Conservation (phyloP, 2,888 invertebrate species). For the Ophion obscuratus region DNA sequence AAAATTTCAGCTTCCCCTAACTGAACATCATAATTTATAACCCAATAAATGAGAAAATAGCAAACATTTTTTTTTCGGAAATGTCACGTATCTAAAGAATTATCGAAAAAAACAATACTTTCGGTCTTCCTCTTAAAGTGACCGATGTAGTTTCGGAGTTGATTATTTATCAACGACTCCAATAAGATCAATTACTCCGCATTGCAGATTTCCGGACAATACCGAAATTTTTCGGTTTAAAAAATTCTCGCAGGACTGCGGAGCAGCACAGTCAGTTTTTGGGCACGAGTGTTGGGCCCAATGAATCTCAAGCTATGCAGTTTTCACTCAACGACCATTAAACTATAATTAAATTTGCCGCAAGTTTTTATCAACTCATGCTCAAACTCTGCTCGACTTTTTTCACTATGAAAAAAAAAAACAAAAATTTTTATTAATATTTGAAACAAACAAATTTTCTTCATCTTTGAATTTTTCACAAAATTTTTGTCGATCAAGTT, state of each 20-base stretch:
- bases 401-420: not conserved
- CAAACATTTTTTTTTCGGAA: no score
- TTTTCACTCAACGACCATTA: not conserved
- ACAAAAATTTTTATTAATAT: not conserved
- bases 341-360: not conserved
- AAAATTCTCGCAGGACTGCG: not conserved
- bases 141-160: no score
- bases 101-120: not conserved
- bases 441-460: not conserved
- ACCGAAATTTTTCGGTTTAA: not conserved
- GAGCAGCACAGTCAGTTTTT: not conserved
- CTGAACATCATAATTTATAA: no score
- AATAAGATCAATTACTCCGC: not conserved
- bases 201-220: not conserved
- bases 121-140: no score
- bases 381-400: not conserved
- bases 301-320: not conserved
- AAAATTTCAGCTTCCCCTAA: no score
- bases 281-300: not conserved
- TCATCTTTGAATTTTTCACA: not conserved
- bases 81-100: no score
- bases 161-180: no score
- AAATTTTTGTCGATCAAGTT: not conserved
- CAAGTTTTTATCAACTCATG: not conserved
- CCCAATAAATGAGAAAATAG: no score